A percentile compares a stretch with the other conserved stretches of the same genome.
phyloP scores from a whole-genome alignment of 2,888 invertebrate species.

The Slavum lentiscoides region DNA sequence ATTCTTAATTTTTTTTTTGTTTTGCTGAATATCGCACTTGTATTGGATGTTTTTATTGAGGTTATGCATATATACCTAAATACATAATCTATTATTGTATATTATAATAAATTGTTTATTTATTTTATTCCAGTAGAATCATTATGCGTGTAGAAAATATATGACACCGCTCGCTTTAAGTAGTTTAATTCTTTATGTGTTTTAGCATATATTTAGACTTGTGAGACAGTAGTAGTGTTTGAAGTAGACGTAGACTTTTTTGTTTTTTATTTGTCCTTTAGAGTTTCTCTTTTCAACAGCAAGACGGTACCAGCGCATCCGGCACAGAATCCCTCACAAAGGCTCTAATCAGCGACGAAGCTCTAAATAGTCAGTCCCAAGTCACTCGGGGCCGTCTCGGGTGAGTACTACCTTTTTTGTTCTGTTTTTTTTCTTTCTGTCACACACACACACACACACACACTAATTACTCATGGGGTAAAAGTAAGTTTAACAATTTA shows the following conservation, averaged over 20 bases:
- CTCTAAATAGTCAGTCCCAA: slow-evolving; percentile 55
- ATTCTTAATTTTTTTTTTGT: not conserved
- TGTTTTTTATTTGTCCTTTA: slow-evolving; percentile 54
- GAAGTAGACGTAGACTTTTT: slow-evolving; percentile 50
- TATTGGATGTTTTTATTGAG: slow-evolving; percentile 11
- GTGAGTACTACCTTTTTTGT: slow-evolving; percentile 58
- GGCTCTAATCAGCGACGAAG: slow-evolving; percentile 65
- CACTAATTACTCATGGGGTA: not conserved
- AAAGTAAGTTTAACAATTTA: slow-evolving; percentile 5
- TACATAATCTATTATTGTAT: not conserved
- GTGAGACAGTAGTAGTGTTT: slow-evolving; percentile 30
- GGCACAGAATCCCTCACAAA: slow-evolving; percentile 70
- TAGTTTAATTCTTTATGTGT: slow-evolving; percentile 16
- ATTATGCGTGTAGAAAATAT: not conserved
- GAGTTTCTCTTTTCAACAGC: slow-evolving; percentile 60
- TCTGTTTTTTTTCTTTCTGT: not conserved
- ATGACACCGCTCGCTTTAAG: slow-evolving; percentile 17
- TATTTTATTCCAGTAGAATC: slow-evolving; percentile 1
- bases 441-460: not conserved
- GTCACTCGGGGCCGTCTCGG: slow-evolving; percentile 60
- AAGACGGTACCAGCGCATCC: slow-evolving; percentile 65
- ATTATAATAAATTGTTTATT: not conserved
- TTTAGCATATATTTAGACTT: not conserved
- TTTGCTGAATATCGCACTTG: slow-evolving; percentile 18
- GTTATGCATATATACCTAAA: not conserved